Evolutionary conservation across 2,888 invertebrate species (phyloP).

Genomic region (Heliconius cydno): DNA sequence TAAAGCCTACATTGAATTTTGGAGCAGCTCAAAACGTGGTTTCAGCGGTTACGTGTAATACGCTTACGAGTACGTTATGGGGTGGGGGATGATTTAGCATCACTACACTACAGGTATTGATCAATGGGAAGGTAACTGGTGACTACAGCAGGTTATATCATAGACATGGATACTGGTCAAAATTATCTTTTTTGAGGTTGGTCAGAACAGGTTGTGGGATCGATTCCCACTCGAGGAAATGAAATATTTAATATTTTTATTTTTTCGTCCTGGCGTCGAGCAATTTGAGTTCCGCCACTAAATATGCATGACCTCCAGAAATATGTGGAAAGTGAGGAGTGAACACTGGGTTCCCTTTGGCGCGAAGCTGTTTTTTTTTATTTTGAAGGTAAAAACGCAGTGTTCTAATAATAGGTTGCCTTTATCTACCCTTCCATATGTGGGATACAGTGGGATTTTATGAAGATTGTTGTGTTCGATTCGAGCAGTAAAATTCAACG

Average conservation of each 20-base stretch:
- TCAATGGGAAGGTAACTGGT: neutral
- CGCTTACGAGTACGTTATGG: slow-evolving; percentile 27
- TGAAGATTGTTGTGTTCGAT: no score
- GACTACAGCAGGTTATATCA: neutral
- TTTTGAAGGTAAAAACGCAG: no score
- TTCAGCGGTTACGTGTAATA: slow-evolving; percentile 29
- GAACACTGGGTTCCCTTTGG: neutral
- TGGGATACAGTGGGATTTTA: no score
- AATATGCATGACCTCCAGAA: no score
- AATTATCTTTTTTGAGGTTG: neutral
- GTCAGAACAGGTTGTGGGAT: neutral
- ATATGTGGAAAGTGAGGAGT: neutral
- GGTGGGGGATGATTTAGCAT: slow-evolving; percentile 18
- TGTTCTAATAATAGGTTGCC: no score
- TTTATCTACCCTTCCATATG: no score
- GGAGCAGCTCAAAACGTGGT: neutral
- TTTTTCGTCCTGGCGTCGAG: no score
- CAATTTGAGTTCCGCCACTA: no score
- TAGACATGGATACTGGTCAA: neutral
- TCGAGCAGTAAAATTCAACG: neutral
- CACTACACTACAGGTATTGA: neutral
- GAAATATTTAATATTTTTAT: no score
- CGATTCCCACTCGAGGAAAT: no score
- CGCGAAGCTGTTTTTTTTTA: neutral
- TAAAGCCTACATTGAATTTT: slow-evolving; percentile 2